These are phyloP conservation scores for Chironomus tentans DNA, from an alignment of 2,888 invertebrate species.

Conservation along the genomic window DNA sequence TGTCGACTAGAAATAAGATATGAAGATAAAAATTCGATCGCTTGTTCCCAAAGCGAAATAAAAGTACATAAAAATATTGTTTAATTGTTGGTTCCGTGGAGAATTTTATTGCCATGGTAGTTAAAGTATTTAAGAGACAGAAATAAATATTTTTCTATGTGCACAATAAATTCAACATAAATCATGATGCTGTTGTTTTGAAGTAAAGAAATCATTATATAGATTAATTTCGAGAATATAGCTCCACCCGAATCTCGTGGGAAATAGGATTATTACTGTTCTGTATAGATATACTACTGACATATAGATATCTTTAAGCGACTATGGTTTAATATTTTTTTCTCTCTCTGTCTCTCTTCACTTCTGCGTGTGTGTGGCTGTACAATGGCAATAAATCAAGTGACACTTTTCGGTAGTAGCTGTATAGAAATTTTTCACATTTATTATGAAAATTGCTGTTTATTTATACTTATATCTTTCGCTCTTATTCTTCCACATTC, in stretches of 20 bases:
- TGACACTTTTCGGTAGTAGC: not conserved
- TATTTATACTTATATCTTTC: no score
- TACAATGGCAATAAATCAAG: constrained; percentile 9
- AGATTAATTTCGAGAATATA: not conserved
- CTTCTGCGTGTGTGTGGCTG: not conserved
- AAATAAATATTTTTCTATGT: not conserved
- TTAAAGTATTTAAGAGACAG: not conserved
- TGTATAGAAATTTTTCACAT: not conserved
- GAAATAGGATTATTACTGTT: constrained; percentile 7
- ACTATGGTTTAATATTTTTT: not conserved
- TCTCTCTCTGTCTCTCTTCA: not conserved
- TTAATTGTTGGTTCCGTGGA: no score
- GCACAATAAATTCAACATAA: constrained; percentile 13
- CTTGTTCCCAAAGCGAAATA: no score
- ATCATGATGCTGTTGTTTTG: constrained; percentile 7
- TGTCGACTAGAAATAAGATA: no score
- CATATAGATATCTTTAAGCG: no score
- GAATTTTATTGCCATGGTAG: not conserved
- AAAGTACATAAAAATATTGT: no score
- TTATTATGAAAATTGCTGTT: not conserved
- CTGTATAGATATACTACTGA: no score
- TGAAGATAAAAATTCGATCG: no score
- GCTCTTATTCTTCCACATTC: no score
- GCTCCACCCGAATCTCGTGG: not conserved
- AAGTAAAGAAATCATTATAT: not conserved